phyloP scores from a whole-genome alignment of 2,888 invertebrate genomes.

The Phengaris alcon region DNA sequence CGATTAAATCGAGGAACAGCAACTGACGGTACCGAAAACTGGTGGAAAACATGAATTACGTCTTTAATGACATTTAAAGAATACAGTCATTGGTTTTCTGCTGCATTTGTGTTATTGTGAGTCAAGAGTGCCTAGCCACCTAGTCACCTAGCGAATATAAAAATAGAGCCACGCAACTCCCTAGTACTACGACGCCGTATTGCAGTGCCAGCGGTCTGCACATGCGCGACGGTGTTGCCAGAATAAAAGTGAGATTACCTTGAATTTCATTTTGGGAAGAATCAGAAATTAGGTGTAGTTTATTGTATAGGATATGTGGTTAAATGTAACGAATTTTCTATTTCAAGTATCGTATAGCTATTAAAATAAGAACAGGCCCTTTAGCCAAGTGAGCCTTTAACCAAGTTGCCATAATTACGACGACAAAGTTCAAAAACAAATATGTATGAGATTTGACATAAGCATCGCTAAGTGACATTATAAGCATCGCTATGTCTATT shows the following conservation, averaged over 20 bases:
- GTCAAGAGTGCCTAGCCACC: not conserved
- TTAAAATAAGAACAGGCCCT: too few species aligned
- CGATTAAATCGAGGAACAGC: too few species aligned
- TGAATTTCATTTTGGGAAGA: not conserved
- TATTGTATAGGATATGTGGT: too few species aligned
- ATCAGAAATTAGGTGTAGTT: not conserved
- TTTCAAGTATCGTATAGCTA: too few species aligned
- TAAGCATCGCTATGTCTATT: too few species aligned
- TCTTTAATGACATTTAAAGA: not conserved
- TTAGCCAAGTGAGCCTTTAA: too few species aligned
- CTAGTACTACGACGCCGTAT: conserved; percentile 59
- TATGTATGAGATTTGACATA: too few species aligned
- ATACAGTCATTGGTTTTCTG: not conserved
- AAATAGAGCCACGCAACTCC: conserved; percentile 41
- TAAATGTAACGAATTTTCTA: too few species aligned
- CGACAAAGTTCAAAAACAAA: too few species aligned
- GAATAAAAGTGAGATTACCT: conserved; percentile 34
- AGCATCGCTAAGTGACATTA: too few species aligned
- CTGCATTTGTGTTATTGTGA: conserved; percentile 7
- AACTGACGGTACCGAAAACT: not conserved
- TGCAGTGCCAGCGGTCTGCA: conserved; percentile 65
- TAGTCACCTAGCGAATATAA: conserved; percentile 40
- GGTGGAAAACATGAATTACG: not conserved
- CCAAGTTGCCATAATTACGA: too few species aligned
- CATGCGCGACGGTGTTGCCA: conserved; percentile 61